Base-by-base conservation (phyloP, 2,797 vertebrate species). In the Bradypus variegatus region DNA sequence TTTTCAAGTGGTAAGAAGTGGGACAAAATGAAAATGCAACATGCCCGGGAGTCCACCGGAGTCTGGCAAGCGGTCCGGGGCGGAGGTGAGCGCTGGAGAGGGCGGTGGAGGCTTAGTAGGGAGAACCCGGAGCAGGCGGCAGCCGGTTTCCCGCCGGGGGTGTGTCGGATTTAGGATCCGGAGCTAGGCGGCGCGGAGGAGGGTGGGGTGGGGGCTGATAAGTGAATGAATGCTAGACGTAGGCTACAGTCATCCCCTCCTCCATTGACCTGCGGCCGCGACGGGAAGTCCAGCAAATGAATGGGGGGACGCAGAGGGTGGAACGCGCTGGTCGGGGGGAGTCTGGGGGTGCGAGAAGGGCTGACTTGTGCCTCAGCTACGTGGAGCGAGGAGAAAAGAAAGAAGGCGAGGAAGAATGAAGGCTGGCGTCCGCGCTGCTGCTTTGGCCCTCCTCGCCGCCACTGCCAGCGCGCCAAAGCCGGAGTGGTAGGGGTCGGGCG, bases 51-150 rank as follows among this genome's bases (percentile, higher is more conserved):
- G 78, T 72, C 60, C 82, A 1, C 41, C 25, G 12, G 82, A 76
- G 75, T 21, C 38, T 80, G 6, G 25, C 69, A 15, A 25, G 78
- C 69, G 3, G 91, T 11, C 1, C 3, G 50, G 83, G 25, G 31
- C 90, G 2, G 60, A 93, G 92, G 95, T 95, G 95, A 95, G 86
- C 70, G 11, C 93, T 0, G 62, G 76, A 64, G 70, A 72, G 88
- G n/a, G 50, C 4, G 21, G 36, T 33, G 21, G 53, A 13, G 62
- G 36, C 18, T 8, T 8, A 9, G 58, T 21, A 16, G 21, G 58
- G 21, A 23, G 60, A 19, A 75, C 9, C 16, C n/a, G 7, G n/a
- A 16, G 65, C n/a, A 1, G 60, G 70, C 29, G 8, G 86, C 81
- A 27, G 8, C 10, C 8, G 78, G 75, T 48, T 45, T 69, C 77